Conservation (phyloP, 1,140 invertebrate genomes). For the Centruroides vittatus region DNA sequence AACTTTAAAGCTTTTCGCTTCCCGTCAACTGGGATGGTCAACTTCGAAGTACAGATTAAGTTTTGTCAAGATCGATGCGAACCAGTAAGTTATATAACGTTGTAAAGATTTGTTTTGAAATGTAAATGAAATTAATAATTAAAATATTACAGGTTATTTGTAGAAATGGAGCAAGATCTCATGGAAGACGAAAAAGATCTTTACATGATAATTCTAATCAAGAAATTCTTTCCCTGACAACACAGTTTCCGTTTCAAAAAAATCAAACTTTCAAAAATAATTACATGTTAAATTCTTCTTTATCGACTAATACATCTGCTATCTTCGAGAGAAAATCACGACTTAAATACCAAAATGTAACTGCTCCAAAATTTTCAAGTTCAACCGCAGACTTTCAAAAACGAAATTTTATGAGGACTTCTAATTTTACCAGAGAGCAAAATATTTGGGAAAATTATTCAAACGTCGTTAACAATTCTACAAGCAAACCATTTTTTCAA, state of each 20-base stretch:
- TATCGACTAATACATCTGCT: too few species aligned
- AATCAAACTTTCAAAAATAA: not conserved
- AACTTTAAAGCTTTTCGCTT: constrained; percentile 39
- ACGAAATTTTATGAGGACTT: too few species aligned
- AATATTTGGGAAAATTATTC: too few species aligned
- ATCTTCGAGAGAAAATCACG: too few species aligned
- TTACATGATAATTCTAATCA: not conserved
- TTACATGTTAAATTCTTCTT: not conserved
- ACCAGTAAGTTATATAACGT: constrained; percentile 23
- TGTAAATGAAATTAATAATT: not conserved
- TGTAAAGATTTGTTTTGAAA: not conserved
- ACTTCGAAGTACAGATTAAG: constrained; percentile 38
- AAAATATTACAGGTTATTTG: not conserved
- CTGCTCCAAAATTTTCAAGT: too few species aligned
- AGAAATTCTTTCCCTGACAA: not conserved
- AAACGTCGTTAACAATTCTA: too few species aligned
- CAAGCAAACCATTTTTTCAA: too few species aligned
- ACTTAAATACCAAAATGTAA: too few species aligned
- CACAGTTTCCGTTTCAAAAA: not conserved
- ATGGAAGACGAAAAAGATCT: not conserved
- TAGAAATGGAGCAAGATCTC: too few species aligned
- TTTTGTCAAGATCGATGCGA: constrained; percentile 37
- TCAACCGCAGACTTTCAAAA: too few species aligned
- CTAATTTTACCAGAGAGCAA: too few species aligned
- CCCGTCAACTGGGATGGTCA: constrained; percentile 36